Evolutionary conservation across 2,888 invertebrate species (phyloP).

Genomic region (Chymomyza fuscimana): DNA sequence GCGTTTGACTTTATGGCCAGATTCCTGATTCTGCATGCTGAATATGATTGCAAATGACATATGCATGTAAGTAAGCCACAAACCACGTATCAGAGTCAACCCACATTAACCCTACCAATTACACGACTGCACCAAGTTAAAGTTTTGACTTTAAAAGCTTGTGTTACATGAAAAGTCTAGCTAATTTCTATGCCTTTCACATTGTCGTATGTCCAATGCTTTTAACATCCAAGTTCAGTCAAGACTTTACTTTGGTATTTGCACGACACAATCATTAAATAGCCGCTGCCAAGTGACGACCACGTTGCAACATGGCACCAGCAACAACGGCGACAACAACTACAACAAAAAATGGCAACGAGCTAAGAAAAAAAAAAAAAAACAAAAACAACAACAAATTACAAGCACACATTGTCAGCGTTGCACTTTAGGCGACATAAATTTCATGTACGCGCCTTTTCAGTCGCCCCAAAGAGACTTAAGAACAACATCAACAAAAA

Average conservation of each 20-base stretch:
- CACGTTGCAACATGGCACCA: slow-evolving; percentile 18
- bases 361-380: too few relatives aligned
- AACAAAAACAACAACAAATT: slow-evolving; percentile 61
- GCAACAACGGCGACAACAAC: slow-evolving; percentile 20
- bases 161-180: background rate
- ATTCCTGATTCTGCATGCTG: slow-evolving; percentile 55
- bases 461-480: slow-evolving; percentile 31
- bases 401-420: slow-evolving; percentile 75
- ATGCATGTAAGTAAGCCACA: slow-evolving; percentile 46
- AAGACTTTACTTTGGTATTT: slow-evolving; percentile 57
- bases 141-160: background rate
- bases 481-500: slow-evolving; percentile 16
- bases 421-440: slow-evolving; percentile 65
- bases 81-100: background rate
- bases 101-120: background rate
- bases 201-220: background rate
- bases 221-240: background rate
- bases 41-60: slow-evolving; percentile 66
- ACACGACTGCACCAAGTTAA: background rate
- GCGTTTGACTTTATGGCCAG: slow-evolving; percentile 15
- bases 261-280: slow-evolving; percentile 73
- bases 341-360: slow-evolving; percentile 50
- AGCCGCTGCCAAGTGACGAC: slow-evolving; percentile 70
- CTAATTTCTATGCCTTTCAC: slow-evolving; percentile 1
- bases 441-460: slow-evolving; percentile 50